A percentile compares a stretch with the other conserved stretches of the same genome.
Evolutionary conservation across 92 coral and sea anemone species (phyloP).

Genomic region (Paragorgia papillata): DNA sequence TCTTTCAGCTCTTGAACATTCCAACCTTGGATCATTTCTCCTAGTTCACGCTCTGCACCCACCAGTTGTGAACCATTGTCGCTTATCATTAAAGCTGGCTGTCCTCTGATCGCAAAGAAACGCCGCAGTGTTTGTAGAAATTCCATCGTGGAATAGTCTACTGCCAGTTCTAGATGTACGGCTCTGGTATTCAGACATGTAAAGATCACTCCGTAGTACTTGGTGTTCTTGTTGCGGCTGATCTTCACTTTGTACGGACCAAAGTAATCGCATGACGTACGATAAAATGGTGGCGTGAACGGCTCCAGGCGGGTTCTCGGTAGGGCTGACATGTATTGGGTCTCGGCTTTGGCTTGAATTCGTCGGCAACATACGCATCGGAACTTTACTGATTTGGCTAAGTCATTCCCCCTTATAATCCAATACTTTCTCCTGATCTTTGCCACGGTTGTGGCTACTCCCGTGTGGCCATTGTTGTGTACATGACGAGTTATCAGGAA

Average conservation of each 20-base stretch:
- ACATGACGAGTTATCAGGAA: conserved; percentile 26
- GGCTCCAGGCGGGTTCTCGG: conserved; percentile 34
- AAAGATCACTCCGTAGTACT: conserved; percentile 63
- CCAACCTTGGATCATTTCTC: conserved; percentile 25
- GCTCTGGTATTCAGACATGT: conserved; percentile 58
- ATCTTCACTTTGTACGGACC: conserved; percentile 55
- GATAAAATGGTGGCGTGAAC: conserved; percentile 34
- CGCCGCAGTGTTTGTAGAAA: conserved; percentile 62
- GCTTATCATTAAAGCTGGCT: conserved; percentile 43
- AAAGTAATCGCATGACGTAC: conserved; percentile 14
- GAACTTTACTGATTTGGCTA: conserved; percentile 44
- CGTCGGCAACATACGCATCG: conserved; percentile 43
- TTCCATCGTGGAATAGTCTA: conserved; percentile 55
- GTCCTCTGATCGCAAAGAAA: conserved; percentile 50
- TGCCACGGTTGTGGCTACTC: conserved; percentile 52
- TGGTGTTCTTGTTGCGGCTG: conserved; percentile 52
- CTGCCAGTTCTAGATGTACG: conserved; percentile 54
- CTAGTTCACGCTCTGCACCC: conserved; percentile 56
- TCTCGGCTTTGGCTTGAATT: conserved; percentile 44
- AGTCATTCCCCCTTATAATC: conserved; percentile 47
- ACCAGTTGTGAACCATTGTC: conserved; percentile 57
- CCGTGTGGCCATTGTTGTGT: conserved; percentile 43
- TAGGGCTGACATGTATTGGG: conserved; percentile 35
- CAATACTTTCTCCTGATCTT: conserved; percentile 47
- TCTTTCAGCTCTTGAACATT: not conserved